Evolutionary conservation across 2,888 invertebrate genomes (phyloP).

Genomic region (Tinea pellionella): DNA sequence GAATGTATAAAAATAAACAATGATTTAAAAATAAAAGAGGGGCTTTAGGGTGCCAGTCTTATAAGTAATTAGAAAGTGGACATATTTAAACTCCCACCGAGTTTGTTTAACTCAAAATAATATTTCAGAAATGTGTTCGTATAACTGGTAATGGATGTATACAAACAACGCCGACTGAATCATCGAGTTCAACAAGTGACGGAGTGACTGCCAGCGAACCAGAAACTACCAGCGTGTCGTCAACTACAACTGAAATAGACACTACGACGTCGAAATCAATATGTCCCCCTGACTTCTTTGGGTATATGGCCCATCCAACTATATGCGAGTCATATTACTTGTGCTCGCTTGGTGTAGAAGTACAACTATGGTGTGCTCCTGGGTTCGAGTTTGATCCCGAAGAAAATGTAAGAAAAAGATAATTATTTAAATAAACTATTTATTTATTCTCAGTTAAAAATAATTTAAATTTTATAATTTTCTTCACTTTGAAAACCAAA

Average conservation of each 20-base stretch:
- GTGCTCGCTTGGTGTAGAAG: conserved; percentile 22
- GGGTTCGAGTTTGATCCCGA: conserved; percentile 18
- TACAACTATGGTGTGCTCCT: conserved; percentile 21
- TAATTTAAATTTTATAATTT: too few species aligned
- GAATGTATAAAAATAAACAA: too few species aligned
- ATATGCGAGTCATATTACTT: conserved; percentile 26
- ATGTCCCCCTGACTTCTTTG: conserved; percentile 21
- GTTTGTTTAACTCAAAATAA: too few species aligned
- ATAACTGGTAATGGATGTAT: conserved; percentile 3
- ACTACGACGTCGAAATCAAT: conserved; percentile 17
- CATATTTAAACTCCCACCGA: too few species aligned
- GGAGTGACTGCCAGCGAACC: not conserved
- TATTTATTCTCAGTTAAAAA: too few species aligned
- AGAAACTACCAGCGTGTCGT: not conserved
- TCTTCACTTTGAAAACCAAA: too few species aligned
- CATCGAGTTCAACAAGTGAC: not conserved
- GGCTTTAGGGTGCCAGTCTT: too few species aligned
- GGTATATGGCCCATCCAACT: conserved; percentile 25
- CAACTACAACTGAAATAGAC: conserved; percentile 16
- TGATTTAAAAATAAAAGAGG: too few species aligned
- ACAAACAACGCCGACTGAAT: conserved; percentile 1
- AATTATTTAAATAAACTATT: too few species aligned
- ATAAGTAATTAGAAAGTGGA: too few species aligned
- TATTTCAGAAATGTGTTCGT: not conserved
- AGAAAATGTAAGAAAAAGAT: conserved; percentile 11